Evolutionary conservation across 2,797 vertebrate genomes (phyloP).

Genomic region (Balearica regulorum): DNA sequence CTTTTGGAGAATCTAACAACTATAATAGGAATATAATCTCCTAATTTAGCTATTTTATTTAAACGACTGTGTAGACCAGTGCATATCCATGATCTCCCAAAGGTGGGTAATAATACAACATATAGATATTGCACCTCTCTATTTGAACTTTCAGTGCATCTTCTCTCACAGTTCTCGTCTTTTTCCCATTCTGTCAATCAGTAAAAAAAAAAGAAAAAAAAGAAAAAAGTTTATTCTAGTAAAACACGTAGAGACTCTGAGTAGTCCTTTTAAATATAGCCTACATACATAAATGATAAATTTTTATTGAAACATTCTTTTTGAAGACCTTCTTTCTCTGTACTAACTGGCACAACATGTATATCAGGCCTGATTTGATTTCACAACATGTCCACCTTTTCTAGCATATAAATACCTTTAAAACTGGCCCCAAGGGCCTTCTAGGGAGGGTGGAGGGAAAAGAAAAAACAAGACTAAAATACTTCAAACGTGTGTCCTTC

Average conservation of each 20-base stretch:
- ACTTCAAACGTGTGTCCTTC: neutral
- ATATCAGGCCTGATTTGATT: neutral
- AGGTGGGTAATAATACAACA: neutral
- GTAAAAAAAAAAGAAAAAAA: too few relatives aligned
- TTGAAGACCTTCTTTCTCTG: neutral
- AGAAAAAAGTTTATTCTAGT: neutral
- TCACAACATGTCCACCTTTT: neutral
- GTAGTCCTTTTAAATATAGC: neutral
- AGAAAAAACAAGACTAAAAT: neutral
- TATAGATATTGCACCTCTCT: neutral
- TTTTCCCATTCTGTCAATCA: neutral
- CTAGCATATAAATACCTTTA: neutral
- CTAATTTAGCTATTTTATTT: neutral
- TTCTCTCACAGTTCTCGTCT: neutral
- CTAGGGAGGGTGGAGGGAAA: too few relatives aligned
- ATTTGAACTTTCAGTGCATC: neutral
- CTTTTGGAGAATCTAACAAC: neutral
- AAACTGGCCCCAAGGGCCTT: neutral
- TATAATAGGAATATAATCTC: neutral
- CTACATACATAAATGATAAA: neutral
- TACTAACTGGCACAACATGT: neutral
- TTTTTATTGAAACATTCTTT: neutral
- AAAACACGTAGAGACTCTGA: neutral
- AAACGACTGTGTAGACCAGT: neutral
- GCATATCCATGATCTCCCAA: neutral